Conservation (phyloP, 2,113 vertebrate genomes). For the Plotosus lineatus region DNA sequence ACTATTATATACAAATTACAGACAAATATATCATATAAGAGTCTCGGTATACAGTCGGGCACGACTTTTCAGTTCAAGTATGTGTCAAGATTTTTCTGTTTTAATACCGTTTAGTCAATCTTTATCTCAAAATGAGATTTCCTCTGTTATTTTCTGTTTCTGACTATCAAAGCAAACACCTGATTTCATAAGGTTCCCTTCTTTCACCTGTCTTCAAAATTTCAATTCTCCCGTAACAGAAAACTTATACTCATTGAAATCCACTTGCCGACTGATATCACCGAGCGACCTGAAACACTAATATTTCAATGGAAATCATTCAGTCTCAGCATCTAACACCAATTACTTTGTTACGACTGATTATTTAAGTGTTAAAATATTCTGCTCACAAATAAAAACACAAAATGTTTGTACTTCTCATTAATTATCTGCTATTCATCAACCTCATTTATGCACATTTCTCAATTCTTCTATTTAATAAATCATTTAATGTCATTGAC, state of each 20-base stretch:
- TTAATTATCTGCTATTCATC: conserved; percentile 30
- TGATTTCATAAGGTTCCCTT: neutral
- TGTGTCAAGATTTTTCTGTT: too few species aligned
- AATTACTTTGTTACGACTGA: conserved; percentile 55
- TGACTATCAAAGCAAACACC: neutral
- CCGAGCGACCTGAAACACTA: conserved; percentile 39
- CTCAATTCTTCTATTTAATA: conserved; percentile 23
- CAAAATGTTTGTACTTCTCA: conserved; percentile 24
- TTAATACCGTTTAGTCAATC: too few species aligned
- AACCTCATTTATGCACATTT: conserved; percentile 33
- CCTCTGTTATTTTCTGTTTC: neutral
- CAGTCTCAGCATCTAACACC: conserved; percentile 43
- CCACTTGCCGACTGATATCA: conserved; percentile 40
- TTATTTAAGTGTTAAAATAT: conserved; percentile 47
- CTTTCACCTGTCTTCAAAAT: neutral
- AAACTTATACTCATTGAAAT: conserved; percentile 46
- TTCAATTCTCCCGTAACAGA: neutral
- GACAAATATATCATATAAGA: neutral
- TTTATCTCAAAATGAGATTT: neutral
- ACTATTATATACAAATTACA: neutral
- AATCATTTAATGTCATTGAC: conserved; percentile 25
- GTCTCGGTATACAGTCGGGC: neutral
- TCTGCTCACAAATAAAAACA: conserved; percentile 34
- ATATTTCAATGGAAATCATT: conserved; percentile 53
- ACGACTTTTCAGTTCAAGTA: neutral